A percentile compares a stretch with the other conserved stretches of the same genome.
Conservation (phyloP, 2,113 vertebrate genomes). For the Poecile atricapillus region DNA sequence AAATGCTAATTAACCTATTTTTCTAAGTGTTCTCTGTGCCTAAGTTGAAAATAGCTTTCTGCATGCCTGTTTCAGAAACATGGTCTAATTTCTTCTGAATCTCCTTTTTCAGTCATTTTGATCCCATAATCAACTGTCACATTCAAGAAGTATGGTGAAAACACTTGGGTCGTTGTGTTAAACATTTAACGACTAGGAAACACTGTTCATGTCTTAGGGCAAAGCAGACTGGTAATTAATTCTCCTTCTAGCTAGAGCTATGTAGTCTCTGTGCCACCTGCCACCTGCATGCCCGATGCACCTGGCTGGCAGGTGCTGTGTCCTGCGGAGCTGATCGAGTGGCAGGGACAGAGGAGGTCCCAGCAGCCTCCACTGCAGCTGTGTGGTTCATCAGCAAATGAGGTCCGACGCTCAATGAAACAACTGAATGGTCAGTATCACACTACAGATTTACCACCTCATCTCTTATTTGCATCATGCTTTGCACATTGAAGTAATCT, state of each 20-base stretch:
- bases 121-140: background rate
- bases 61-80: background rate
- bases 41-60: background rate
- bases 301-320: background rate
- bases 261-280: background rate
- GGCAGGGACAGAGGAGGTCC: fast-evolving
- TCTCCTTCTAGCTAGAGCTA: background rate
- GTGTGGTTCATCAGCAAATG: background rate
- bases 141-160: background rate
- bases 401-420: fast-evolving
- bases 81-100: background rate
- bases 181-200: background rate
- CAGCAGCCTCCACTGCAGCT: background rate
- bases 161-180: background rate
- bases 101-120: background rate
- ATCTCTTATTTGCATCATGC: background rate
- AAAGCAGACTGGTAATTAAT: background rate
- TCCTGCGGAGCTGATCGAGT: background rate
- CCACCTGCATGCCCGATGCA: background rate
- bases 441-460: background rate
- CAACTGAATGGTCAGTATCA: fast-evolving
- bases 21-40: background rate
- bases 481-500: background rate
- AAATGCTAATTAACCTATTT: background rate
- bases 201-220: background rate